phyloP scores from a whole-genome alignment of 2,797 vertebrate species.

The Scomberomorus guttatus region DNA sequence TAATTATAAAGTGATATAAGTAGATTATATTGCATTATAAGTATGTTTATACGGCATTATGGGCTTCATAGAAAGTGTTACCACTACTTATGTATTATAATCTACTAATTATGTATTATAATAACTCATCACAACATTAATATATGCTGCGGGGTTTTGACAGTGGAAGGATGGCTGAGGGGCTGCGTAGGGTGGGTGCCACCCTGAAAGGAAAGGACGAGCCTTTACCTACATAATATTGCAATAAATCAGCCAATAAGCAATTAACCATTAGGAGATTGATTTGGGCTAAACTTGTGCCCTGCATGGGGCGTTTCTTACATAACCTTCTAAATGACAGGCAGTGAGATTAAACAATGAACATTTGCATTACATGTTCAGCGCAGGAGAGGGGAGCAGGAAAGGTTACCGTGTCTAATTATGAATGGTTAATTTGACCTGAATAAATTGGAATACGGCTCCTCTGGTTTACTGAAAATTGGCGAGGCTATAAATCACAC shows the following conservation, averaged over 20 bases:
- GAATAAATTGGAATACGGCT: slow-evolving; percentile 70
- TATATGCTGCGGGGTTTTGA: neutral
- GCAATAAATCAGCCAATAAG: slow-evolving; percentile 70
- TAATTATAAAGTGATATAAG: too few species aligned
- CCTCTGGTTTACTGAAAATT: slow-evolving; percentile 60
- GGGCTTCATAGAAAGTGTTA: too few species aligned
- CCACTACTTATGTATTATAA: too few species aligned
- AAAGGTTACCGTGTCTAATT: slow-evolving; percentile 70
- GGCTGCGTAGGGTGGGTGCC: slow-evolving; percentile 35
- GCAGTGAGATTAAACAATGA: slow-evolving; percentile 55
- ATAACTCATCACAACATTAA: slow-evolving; percentile 1
- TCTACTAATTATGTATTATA: slow-evolving; percentile 3
- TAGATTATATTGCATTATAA: too few species aligned
- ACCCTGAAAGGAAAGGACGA: slow-evolving; percentile 35
- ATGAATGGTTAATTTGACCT: slow-evolving; percentile 72
- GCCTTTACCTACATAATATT: slow-evolving; percentile 52
- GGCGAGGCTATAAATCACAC: slow-evolving; percentile 69
- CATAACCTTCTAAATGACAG: slow-evolving; percentile 52
- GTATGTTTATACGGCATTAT: too few species aligned
- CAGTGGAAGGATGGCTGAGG: slow-evolving; percentile 25
- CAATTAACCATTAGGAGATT: slow-evolving; percentile 59
- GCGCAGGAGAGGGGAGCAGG: neutral
- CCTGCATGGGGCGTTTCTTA: slow-evolving; percentile 42
- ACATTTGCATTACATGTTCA: slow-evolving; percentile 60
- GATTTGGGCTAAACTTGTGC: slow-evolving; percentile 58